A percentile compares a stretch with the other conserved stretches of the same genome.
These are phyloP conservation scores for Tetramorium simillimum DNA, from an alignment of 1,140 invertebrate genomes.

Conservation along the genomic window DNA sequence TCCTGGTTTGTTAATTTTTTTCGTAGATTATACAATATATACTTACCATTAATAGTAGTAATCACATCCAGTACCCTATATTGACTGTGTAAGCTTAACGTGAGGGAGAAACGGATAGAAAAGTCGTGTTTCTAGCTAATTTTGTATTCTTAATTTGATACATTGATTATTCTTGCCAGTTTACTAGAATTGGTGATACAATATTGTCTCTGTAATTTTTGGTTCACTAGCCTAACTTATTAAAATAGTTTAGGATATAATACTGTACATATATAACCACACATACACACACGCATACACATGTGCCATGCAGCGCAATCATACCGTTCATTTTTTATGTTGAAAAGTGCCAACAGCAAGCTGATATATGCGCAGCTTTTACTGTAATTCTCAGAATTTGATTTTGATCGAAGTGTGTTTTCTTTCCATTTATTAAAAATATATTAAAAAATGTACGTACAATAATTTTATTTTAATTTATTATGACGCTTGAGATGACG, in stretches of 20 bases:
- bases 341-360: too few species aligned
- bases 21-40: too few species aligned
- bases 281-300: too few species aligned
- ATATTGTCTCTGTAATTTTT: constrained; percentile 74
- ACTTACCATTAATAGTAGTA: not conserved
- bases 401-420: too few species aligned
- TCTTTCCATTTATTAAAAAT: too few species aligned
- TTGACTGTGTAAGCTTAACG: not conserved
- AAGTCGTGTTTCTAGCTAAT: constrained; percentile 11
- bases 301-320: too few species aligned
- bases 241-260: constrained; percentile 78
- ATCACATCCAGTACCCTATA: not conserved
- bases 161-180: constrained; percentile 43
- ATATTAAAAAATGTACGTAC: too few species aligned
- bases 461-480: too few species aligned
- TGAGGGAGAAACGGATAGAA: not conserved
- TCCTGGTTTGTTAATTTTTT: not conserved
- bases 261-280: constrained; percentile 73
- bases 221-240: constrained; percentile 66
- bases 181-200: constrained; percentile 61
- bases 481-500: too few species aligned
- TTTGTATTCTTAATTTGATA: constrained; percentile 31
- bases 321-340: too few species aligned
- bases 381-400: too few species aligned
- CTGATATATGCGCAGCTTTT: too few species aligned